Evolutionary conservation across 2,113 vertebrate species (phyloP), one percentile per base, ranked within the genome.

Genomic region (Ceyx cyanopectus): DNA sequence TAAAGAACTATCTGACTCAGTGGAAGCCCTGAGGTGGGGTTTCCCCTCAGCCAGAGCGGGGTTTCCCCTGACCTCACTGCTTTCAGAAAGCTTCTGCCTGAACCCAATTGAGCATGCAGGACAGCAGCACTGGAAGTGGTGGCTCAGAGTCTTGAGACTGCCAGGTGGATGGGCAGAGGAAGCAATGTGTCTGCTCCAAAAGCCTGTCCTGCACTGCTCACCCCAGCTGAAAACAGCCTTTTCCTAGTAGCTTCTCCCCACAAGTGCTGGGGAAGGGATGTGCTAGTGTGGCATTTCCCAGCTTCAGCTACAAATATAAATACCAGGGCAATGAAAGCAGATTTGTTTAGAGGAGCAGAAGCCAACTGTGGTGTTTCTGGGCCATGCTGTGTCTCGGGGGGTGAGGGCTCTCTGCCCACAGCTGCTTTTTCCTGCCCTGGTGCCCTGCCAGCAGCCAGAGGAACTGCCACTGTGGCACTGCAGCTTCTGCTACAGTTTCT

Each of bases 21-120:
- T 95, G 94, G 95, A 97, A 97, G 92, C 89, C 92, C 95, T 92
- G 65, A 61, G 66, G 27, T 93, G 96, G 97, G 95, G 91, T 87
- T 97, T 97, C 94, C 96, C 97, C 95, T 92, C 62, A 63, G 66
- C 54, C 54, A 10, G 34, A 53, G 12, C 0, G 92, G 95, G 94
- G 90, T 95, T 97, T 97, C 93, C 95, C 93, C 95, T 95, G 94
- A 89, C 92, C 65, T 96, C 85, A 63, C 17, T 57, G 50, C 94
- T 94, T 78, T 85, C 74, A 89, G 89, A 95, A 94, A 62, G 67
- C 82, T 92, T 62, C 62, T 83, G 82, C 73, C 85, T 75, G 50
- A 63, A 80, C 79, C 70, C 93, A 93, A 91, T 94, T 66, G 81
- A 78, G 93, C 61, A 4, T 80, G 74, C 43, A 85, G 81, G 89